A percentile compares a stretch with the other conserved stretches of the same genome.
phyloP scores from a whole-genome alignment of 2,113 vertebrate genomes.

The Columba janthina region DNA sequence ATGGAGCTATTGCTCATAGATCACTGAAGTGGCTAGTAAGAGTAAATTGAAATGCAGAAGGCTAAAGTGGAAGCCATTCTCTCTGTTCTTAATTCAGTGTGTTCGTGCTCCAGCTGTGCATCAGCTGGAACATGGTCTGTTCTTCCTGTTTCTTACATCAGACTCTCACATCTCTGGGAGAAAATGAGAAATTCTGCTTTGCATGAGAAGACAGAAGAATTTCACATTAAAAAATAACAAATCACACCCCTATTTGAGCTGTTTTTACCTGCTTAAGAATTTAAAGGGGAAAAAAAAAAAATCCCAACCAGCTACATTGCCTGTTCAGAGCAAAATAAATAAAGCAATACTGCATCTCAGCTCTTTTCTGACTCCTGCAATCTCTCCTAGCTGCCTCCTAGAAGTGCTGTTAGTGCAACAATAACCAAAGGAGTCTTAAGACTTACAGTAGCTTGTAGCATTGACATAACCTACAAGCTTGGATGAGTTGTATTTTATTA shows the following conservation, averaged over 20 bases:
- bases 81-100: neutral
- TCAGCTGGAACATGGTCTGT: neutral
- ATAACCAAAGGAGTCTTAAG: neutral
- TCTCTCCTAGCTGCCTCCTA: neutral
- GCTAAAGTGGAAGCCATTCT: neutral
- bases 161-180: neutral
- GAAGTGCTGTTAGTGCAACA: constrained; percentile 1
- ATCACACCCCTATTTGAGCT: neutral
- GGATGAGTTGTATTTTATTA: constrained; percentile 20
- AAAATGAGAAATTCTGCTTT: neutral
- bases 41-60: neutral
- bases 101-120: neutral
- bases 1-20: neutral
- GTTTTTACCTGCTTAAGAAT: neutral
- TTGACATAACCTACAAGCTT: neutral
- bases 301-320: neutral
- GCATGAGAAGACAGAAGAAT: neutral
- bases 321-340: constrained; percentile 6
- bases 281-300: neutral
- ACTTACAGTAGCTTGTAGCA: neutral
- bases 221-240: neutral
- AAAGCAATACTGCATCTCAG: constrained; percentile 20
- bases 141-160: neutral
- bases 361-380: neutral
- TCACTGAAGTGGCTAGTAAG: neutral